These are phyloP conservation scores for Furcula furcula DNA, from an alignment of 2,888 invertebrate species.

Conservation along the genomic window DNA sequence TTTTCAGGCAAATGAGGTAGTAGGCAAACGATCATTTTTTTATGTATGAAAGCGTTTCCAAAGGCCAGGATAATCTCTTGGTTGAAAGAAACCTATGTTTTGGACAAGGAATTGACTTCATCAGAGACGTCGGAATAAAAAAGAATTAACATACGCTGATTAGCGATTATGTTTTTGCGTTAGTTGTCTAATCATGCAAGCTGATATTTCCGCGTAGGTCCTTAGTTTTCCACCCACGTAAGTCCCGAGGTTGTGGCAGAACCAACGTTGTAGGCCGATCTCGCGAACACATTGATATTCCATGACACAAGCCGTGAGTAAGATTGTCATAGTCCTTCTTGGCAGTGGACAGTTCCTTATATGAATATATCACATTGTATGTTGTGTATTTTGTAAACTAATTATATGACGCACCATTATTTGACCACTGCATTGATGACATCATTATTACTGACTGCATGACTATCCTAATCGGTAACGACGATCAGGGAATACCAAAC, in stretches of 20 bases:
- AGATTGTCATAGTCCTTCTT: slow-evolving; percentile 37
- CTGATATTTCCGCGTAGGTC: slow-evolving; percentile 66
- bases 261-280: slow-evolving; percentile 42
- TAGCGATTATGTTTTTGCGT: slow-evolving; percentile 32
- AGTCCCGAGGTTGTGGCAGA: slow-evolving; percentile 55
- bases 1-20: too few species aligned
- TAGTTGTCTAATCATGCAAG: slow-evolving; percentile 46
- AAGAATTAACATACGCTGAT: slow-evolving; percentile 28
- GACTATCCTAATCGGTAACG: not conserved
- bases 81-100: too few species aligned
- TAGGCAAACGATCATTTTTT: too few species aligned
- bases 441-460: not conserved
- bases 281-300: slow-evolving; percentile 63
- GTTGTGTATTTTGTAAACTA: slow-evolving; percentile 6
- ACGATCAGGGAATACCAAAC: too few species aligned
- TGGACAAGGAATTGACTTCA: slow-evolving; percentile 30
- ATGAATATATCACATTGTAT: slow-evolving; percentile 25
- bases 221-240: slow-evolving; percentile 72
- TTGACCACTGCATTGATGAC: not conserved
- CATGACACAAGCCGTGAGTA: slow-evolving; percentile 45
- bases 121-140: slow-evolving; percentile 27
- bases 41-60: too few species aligned
- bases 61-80: too few species aligned
- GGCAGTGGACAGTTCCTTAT: slow-evolving; percentile 37
- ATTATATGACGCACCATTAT: slow-evolving; percentile 5